Evolutionary conservation across 2,797 vertebrate species (phyloP), one percentile per base, ranked within the genome.

Genomic region (Gymnoscopelus braueri): DNA sequence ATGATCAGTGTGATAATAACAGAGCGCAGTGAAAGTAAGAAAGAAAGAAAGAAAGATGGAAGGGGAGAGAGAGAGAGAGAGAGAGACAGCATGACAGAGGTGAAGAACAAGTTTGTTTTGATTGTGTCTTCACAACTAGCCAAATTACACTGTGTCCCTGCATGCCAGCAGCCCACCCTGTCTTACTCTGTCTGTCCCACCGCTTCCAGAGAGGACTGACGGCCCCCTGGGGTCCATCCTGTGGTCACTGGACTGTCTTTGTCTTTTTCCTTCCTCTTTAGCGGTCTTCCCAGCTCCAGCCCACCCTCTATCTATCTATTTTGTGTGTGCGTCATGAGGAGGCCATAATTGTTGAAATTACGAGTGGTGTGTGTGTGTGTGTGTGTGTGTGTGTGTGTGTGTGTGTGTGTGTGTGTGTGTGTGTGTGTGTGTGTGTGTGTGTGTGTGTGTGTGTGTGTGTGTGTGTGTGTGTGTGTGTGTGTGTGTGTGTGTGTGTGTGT

Each of bases 1-100:
- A 89, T 88, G 85, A 89, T 88, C 84, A 83, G 72, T 78, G 69
- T 73, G 80, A 88, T 91, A 92, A 92, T 91, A 89, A 91, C 86
- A 84, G 80, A 82, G 88, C 65, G 80, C 84, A 87, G 83, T 74
- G 80, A 85, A 89, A n/a, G n/a, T n/a, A n/a, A n/a, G n/a, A n/a
- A n/a, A 60, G 50, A 54, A 29, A 53, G 50, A 53, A 32, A 39
- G 63, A 64, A 48, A 63, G 48, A 19, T 5, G n/a, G 9, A 11
- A 19, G 15, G 52, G 12, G 64, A 77, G 67, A 11, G 23, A 26
- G 48, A 23, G 60, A 50, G 26, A 51, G 56, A 55, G 26, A 50
- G 15, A 11, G n/a, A 14, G n/a, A 12, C 1, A 12, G 23, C 35
- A 35, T 73, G 67, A 80, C 79, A 84, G 71, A 75, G 84, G 87